Conservation (phyloP, 2,888 invertebrate species). For the Drosophila mercatorum region DNA sequence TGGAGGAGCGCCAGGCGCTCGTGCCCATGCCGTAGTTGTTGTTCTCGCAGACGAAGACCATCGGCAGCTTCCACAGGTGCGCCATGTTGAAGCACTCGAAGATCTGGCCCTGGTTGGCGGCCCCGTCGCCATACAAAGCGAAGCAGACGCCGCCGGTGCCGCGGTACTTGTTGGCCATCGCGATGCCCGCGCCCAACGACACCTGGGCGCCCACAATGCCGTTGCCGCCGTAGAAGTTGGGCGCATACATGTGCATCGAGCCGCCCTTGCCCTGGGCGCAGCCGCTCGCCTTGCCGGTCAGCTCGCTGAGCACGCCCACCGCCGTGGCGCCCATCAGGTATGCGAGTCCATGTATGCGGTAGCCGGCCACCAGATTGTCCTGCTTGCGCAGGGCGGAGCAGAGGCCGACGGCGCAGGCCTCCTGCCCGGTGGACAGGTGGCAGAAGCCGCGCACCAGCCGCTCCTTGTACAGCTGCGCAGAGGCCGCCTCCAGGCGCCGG, state of each 20-base stretch:
- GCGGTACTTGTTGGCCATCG: constrained; percentile 94
- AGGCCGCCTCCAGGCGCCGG: constrained; percentile 95
- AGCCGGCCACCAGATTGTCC: constrained; percentile 97
- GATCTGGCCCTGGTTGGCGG: constrained; percentile 96
- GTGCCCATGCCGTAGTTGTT: constrained; percentile 99
- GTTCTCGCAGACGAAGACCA: constrained; percentile 98
- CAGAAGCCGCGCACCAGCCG: constrained; percentile 98
- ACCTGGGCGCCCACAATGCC: constrained; percentile 99
- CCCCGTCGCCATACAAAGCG: constrained; percentile 96
- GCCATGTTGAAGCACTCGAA: constrained; percentile 97
- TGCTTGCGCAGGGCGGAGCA: constrained; percentile 91
- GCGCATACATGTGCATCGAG: constrained; percentile 98
- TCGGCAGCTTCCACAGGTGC: constrained; percentile 96
- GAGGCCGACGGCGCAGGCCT: constrained; percentile 91
- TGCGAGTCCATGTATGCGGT: constrained; percentile 98
- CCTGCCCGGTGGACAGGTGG: constrained; percentile 96
- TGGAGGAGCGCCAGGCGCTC: constrained; percentile 93
- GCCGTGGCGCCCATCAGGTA: constrained; percentile 94
- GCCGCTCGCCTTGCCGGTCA: constrained; percentile 94
- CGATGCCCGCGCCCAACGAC: constrained; percentile 97
- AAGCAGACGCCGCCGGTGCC: constrained; percentile 93
- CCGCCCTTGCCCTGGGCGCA: constrained; percentile 98
- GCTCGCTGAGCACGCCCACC: constrained; percentile 92
- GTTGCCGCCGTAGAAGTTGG: constrained; percentile 97
- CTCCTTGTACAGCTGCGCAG: constrained; percentile 97